Evolutionary conservation across 2,888 invertebrate species (phyloP).

Genomic region (Acrocera orbiculus): DNA sequence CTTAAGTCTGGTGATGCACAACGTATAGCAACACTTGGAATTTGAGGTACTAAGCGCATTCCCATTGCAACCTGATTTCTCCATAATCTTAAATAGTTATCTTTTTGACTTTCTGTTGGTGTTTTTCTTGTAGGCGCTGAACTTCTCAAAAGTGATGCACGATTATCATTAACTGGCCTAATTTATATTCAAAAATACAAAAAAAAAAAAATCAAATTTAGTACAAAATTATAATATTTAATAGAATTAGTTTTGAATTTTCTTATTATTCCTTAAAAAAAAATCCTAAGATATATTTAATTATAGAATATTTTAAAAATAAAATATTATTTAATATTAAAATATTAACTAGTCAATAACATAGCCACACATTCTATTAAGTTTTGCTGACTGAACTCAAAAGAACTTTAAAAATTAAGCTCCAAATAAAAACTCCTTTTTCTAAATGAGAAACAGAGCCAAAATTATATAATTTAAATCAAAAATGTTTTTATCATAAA

Average conservation of each 20-base stretch:
- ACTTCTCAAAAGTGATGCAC: conserved; percentile 81
- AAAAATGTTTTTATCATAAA: too few species aligned
- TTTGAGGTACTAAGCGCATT: conserved; percentile 87
- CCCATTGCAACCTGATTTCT: conserved; percentile 94
- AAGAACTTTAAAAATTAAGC: too few species aligned
- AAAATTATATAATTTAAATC: too few species aligned
- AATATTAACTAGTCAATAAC: too few species aligned
- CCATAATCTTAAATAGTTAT: conserved; percentile 93
- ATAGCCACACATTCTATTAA: too few species aligned
- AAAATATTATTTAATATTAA: too few species aligned
- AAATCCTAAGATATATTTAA: too few species aligned
- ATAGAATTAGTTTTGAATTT: conserved; percentile 3
- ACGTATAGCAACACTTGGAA: conserved; percentile 67
- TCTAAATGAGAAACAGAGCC: too few species aligned
- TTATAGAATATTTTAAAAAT: too few species aligned
- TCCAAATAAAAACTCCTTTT: too few species aligned
- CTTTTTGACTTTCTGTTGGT: conserved; percentile 64
- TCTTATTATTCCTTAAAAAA: conserved; percentile 7
- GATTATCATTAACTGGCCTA: conserved; percentile 89
- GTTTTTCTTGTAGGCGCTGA: conserved; percentile 78
- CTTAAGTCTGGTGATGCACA: conserved; percentile 88
- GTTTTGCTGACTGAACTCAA: too few species aligned
- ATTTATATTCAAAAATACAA: conserved; percentile 15
- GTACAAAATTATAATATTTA: conserved; percentile 5
- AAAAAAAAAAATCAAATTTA: conserved; percentile 7